Evolutionary conservation across 1,140 invertebrate genomes (phyloP), one percentile per base, ranked within the genome.

Genomic region (Diorhabda sublineata): DNA sequence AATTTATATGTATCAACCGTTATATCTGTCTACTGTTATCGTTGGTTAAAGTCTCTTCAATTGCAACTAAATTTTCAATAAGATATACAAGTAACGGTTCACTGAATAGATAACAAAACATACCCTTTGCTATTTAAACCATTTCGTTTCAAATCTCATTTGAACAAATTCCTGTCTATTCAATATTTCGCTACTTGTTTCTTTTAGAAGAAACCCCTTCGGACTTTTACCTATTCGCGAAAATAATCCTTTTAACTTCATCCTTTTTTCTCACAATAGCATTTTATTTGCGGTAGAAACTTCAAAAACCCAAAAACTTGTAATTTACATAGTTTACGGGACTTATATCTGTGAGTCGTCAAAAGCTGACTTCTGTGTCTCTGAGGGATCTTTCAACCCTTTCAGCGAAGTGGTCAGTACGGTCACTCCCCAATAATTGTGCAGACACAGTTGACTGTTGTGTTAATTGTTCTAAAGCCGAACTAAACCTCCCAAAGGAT

Each of bases 391-490:
- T 26, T 72, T 59, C 62, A 69, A 72, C 68, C 71, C 71, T 70
- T 72, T 72, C 56, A 58, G 11, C 42, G 47, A 6, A 65, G 64
- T 66, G 68, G 71, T 68, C 68, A 70, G 62, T 60, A 41, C 67
- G 71, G 73, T 69, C 69, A 74, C 72, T 72, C 70, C 72, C 68
- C 65, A 9, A 66, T 73, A 67, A 73, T 73, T 73, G 62, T 62
- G 58, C 47, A 63, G 72, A 73, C 64, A 72, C 71, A 68, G 65
- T 71, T 58, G 68, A 71, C 45, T 64, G 44, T 57, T 45, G 45
- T 60, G 71, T 63, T 74, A 74, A 74, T 74, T 74, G 71, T 73
- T 64, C 65, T 68, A 67, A 68, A 69, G 68, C 63, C 67, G 44
- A 9, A 26, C 1, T 63, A 44, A 61, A 42, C 42, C 60, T 68